Percentiles rank a stretch among this genome's conserved stretches.
Conservation (phyloP, 2,113 vertebrate genomes). For the Marmota flaviventris region DNA sequence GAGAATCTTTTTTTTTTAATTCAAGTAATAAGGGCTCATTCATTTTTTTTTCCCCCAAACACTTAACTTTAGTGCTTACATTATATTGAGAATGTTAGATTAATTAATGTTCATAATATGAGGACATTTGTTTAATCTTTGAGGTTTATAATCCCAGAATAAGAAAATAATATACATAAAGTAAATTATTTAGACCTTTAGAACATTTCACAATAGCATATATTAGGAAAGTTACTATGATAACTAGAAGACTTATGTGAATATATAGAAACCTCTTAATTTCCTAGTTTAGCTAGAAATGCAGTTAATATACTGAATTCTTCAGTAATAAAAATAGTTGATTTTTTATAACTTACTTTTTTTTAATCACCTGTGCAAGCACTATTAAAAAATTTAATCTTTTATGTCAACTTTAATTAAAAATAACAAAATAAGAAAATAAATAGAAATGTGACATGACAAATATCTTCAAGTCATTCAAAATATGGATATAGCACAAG, state of each 20-base stretch:
- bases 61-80: no score
- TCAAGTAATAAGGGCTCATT: no score
- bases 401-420: slow-evolving; percentile 45
- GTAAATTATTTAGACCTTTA: background rate
- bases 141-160: fast-evolving
- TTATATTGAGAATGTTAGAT: background rate
- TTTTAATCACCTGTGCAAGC: background rate
- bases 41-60: no score
- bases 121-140: background rate
- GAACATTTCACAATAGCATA: background rate
- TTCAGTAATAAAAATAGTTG: background rate
- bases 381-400: background rate
- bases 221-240: background rate
- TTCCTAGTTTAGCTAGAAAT: background rate
- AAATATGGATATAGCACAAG: no score
- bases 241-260: background rate
- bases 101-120: background rate
- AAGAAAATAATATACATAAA: background rate
- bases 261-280: background rate
- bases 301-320: background rate
- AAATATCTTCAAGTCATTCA: slow-evolving; percentile 5
- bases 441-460: slow-evolving; percentile 18
- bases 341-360: background rate
- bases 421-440: slow-evolving; percentile 43
- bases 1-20: background rate